Base-by-base conservation (phyloP, 2,888 invertebrate genomes). In the Chironomus riparius region DNA sequence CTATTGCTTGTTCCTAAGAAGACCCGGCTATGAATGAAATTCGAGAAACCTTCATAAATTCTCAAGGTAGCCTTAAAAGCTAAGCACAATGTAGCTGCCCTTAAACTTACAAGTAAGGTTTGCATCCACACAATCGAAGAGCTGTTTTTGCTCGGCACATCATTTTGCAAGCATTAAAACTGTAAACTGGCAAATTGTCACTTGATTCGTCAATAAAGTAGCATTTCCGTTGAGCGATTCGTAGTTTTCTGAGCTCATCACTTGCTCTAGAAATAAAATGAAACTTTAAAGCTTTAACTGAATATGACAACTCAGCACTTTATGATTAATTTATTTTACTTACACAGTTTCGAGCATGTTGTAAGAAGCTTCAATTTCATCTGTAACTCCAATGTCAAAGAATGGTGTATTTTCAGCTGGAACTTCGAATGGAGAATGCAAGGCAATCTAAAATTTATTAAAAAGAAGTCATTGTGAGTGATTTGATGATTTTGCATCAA, bases 51-150 rank as follows among this genome's bases (percentile, higher is more conserved):
- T n/a, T n/a, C n/a, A n/a, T n/a, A n/a, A n/a, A n/a, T n/a, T n/a
- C n/a, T n/a, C n/a, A n/a, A n/a, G n/a, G n/a, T n/a, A n/a, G n/a
- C n/a, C n/a, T n/a, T n/a, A n/a, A n/a, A n/a, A n/a, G n/a, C n/a
- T n/a, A n/a, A n/a, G n/a, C n/a, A n/a, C n/a, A n/a, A n/a, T n/a
- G n/a, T n/a, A n/a, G n/a, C n/a, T n/a, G n/a, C n/a, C n/a, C n/a
- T 24, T 3, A 24, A 24, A 24, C 22, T 38, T 88, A 88, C 79
- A 88, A 88, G 77, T 85, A 87, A 2, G 88, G 88, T 76, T 84
- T 85, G 79, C 88, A 88, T 69, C 86, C 86, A 79, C 88, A 88
- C 79, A 85, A 82, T 79, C 85, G 83, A 78, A 86, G 70, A 0
- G 86, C 86, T 79, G 86, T 80, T 62, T 83, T 79, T 70, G 87